Evolutionary conservation across 2,888 invertebrate genomes (phyloP), one percentile per base, ranked within the genome.

Genomic region (Eupsilia transversa): DNA sequence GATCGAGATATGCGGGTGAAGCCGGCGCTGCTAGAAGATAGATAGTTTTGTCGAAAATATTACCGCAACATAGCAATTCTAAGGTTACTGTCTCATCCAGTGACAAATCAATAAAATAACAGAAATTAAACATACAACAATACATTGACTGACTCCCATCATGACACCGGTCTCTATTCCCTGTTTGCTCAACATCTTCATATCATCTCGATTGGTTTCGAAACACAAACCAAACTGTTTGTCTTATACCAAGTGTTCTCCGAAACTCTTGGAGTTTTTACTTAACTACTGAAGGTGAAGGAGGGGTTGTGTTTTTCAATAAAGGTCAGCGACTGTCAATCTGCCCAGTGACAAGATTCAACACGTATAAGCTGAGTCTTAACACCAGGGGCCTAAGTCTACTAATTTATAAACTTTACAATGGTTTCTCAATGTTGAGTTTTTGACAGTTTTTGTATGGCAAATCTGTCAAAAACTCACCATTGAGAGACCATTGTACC

Each of bases 211-310:
- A 80, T 68, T 77, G 75, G 78, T 86, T 86, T 82, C 80, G 72
- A 86, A 84, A 86, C 79, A 87, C 78, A 87, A 82, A 85, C 73
- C 86, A 82, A 87, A 87, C 71, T 80, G 74, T 87, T 87, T 83
- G 81, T 72, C 59, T 38, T 61, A 35, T 6, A 20, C 73, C 67
- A 75, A 87, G 59, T 72, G 76, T 86, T 87, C 87, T 75, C 9
- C 23, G 87, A 83, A 87, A 72, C 46, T 12, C 64, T 77, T 10
- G 23, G 54, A 41, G 30, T 30, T 65, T 72, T 75, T 76, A 72
- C 72, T 60, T 46, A 63, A 73, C 73, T 81, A 49, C 56, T 64
- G 27, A 33, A 71, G 23, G 52, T 35, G 23, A 69, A 54, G 70
- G 77, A 72, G 66, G 69, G 72, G 66, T 70, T 66, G 41, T 66